Conservation (phyloP, 2,797 vertebrate species). For the Siniperca undulata region DNA sequence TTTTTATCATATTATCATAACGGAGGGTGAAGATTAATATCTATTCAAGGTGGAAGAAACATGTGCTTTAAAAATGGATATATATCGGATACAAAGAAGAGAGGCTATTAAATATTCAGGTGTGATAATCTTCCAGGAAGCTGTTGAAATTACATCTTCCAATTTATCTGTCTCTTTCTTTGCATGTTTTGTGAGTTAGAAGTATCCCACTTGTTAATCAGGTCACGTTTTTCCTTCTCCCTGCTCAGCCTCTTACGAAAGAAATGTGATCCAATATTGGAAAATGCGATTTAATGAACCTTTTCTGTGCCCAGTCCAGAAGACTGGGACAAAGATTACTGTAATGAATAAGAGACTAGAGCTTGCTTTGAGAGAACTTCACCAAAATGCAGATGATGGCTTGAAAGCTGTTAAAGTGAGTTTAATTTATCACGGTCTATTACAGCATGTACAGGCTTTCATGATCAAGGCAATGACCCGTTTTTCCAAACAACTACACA, state of each 20-base stretch:
- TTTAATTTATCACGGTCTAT: constrained; percentile 81
- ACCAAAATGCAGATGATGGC: constrained; percentile 74
- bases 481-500: constrained; percentile 76
- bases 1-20: constrained; percentile 67
- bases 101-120: constrained; percentile 72
- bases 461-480: constrained; percentile 80
- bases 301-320: constrained; percentile 74
- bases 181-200: constrained; percentile 51
- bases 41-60: constrained; percentile 59
- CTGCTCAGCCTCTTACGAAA: constrained; percentile 74
- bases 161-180: constrained; percentile 68
- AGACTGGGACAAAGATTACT: constrained; percentile 75
- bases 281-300: constrained; percentile 83
- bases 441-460: constrained; percentile 75
- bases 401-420: constrained; percentile 77
- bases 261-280: constrained; percentile 82
- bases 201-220: constrained; percentile 72
- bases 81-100: constrained; percentile 57
- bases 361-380: constrained; percentile 66
- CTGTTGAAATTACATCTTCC: constrained; percentile 74
- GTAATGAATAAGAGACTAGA: constrained; percentile 76
- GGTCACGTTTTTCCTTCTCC: constrained; percentile 62
- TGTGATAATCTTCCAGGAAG: constrained; percentile 75
- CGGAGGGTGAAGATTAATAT: constrained; percentile 62
- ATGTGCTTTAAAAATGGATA: constrained; percentile 64